These are phyloP conservation scores for Pelecanus crispus DNA, from an alignment of 2,113 vertebrate genomes.

Conservation along the genomic window DNA sequence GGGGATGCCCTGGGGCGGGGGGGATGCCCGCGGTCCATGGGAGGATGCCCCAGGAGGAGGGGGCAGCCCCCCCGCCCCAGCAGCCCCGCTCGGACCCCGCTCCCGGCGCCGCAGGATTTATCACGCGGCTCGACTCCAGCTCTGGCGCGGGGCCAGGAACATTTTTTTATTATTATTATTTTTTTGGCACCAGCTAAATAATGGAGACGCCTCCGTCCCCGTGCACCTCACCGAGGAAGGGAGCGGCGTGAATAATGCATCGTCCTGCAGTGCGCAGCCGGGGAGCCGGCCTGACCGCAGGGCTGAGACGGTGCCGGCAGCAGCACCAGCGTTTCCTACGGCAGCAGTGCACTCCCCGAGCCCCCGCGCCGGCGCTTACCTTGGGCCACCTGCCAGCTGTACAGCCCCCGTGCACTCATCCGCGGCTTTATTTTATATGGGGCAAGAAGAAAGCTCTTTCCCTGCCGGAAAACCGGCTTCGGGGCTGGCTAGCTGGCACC, in stretches of 20 bases:
- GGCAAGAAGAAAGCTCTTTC: not conserved
- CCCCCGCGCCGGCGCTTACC: not conserved
- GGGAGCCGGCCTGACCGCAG: not conserved
- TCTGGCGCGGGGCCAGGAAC: not conserved
- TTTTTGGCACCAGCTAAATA: not conserved
- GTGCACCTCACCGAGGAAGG: not conserved
- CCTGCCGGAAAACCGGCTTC: not conserved
- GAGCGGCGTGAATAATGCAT: not conserved
- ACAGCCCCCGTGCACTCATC: not conserved
- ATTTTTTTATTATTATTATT: too few species aligned
- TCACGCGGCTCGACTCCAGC: not conserved
- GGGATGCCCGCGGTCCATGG: rapidly evolving
- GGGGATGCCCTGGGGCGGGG: not conserved
- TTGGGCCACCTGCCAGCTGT: not conserved
- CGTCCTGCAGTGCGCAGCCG: not conserved
- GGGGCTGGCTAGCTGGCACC: not conserved
- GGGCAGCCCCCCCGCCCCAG: not conserved
- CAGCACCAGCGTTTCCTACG: rapidly evolving
- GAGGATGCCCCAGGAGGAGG: not conserved
- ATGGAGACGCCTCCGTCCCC: not conserved
- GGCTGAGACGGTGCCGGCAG: not conserved
- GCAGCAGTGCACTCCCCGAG: not conserved
- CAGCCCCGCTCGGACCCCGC: not conserved
- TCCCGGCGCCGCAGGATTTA: not conserved
- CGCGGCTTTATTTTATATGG: not conserved